Percentiles rank a stretch among this genome's conserved stretches.
These are phyloP conservation scores for Drosophila sturtevanti DNA, from an alignment of 1,140 invertebrate genomes.

Conservation along the genomic window DNA sequence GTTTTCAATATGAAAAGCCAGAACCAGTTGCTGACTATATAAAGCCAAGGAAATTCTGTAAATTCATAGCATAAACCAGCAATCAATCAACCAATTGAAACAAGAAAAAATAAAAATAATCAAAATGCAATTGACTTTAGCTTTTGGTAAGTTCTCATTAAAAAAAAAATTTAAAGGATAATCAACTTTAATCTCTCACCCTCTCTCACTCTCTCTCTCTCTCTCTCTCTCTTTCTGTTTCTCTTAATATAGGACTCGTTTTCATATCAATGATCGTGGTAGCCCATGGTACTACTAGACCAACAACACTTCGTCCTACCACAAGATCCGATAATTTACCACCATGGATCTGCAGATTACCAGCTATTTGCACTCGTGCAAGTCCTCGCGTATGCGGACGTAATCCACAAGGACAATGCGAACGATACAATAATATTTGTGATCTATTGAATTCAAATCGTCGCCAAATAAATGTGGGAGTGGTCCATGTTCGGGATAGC, in stretches of 20 bases:
- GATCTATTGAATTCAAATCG: slow-evolving; percentile 37
- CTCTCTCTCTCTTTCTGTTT: too few relatives aligned
- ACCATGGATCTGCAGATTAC: slow-evolving; percentile 25
- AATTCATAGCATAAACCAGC: not conserved
- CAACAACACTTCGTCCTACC: not conserved
- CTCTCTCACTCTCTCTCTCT: too few relatives aligned
- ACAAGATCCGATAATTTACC: slow-evolving; percentile 11
- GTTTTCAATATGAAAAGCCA: not conserved
- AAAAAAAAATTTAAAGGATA: not conserved
- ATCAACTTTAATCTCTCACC: too few relatives aligned
- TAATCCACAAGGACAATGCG: slow-evolving; percentile 38
- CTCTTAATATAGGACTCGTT: not conserved
- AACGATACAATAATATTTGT: slow-evolving; percentile 58
- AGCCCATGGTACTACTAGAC: not conserved
- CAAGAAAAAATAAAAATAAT: not conserved
- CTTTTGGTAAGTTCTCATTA: not conserved
- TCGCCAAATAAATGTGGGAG: not conserved
- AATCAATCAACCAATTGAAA: not conserved
- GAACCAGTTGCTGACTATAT: not conserved
- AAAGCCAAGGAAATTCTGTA: not conserved
- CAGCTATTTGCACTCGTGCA: slow-evolving; percentile 31
- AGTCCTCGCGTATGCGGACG: slow-evolving; percentile 58
- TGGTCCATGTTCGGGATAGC: slow-evolving; percentile 38
- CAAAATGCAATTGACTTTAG: not conserved
- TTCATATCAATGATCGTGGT: not conserved